These are phyloP conservation scores for Phycodurus eques DNA, from an alignment of 2,113 vertebrate species.

Conservation along the genomic window DNA sequence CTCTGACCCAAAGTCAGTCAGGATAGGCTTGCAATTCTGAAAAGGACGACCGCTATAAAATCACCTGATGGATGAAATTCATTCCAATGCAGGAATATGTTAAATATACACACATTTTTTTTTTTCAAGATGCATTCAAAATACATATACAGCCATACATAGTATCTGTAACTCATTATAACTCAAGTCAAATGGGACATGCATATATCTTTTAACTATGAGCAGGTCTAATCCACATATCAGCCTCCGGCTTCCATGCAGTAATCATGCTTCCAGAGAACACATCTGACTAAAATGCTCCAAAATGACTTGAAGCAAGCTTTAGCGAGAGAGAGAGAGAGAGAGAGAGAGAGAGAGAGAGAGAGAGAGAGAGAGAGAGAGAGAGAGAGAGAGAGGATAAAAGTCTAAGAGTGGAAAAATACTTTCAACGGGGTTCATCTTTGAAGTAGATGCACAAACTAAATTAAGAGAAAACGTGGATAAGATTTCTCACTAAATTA, in stretches of 20 bases:
- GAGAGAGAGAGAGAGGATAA: not conserved
- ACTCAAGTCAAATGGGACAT: not conserved
- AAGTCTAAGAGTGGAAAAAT: not conserved
- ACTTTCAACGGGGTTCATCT: not conserved
- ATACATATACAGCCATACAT: not conserved
- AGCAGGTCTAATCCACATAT: not conserved
- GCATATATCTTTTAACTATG: not conserved
- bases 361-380: not conserved
- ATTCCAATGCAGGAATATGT: too few relatives aligned
- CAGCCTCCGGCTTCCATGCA: not conserved
- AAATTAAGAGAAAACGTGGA: not conserved
- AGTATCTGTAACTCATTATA: not conserved
- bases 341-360: not conserved
- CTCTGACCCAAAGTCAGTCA: too few relatives aligned
- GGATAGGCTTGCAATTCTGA: too few relatives aligned
- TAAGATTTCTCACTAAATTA: not conserved
- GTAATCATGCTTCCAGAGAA: not conserved
- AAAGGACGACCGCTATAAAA: too few relatives aligned
- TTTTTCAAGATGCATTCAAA: not conserved
- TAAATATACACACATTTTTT: not conserved
- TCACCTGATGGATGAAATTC: too few relatives aligned
- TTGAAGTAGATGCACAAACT: constrained; percentile 7
- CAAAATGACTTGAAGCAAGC: constrained; percentile 5
- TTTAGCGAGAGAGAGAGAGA: not conserved
- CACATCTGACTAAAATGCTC: not conserved